A percentile compares a stretch with the other conserved stretches of the same genome.
Evolutionary conservation across 2,888 invertebrate species (phyloP).

Genomic region (Isotomurus palustris): DNA sequence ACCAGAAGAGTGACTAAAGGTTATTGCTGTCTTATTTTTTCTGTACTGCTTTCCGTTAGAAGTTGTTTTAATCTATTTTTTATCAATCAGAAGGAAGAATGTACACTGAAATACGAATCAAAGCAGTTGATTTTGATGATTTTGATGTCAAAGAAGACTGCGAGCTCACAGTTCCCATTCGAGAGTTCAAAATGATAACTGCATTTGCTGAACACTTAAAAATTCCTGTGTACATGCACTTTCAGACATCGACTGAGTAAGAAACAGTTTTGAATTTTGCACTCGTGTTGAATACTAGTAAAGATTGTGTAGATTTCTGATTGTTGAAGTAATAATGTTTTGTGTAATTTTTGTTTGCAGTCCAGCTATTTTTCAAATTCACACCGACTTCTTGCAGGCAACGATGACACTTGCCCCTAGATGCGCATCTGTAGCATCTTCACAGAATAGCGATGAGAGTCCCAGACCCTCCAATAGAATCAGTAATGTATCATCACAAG

Average conservation of each 20-base stretch:
- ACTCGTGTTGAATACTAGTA: too few relatives aligned
- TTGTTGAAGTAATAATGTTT: too few relatives aligned
- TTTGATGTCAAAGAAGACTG: constrained; percentile 22
- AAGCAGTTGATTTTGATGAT: constrained; percentile 36
- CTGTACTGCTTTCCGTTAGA: neutral
- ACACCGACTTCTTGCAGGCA: constrained; percentile 23
- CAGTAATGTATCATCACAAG: constrained; percentile 18
- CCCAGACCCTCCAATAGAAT: too few relatives aligned
- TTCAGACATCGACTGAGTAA: constrained; percentile 32
- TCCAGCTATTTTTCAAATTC: constrained; percentile 24
- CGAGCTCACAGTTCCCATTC: constrained; percentile 35
- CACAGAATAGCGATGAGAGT: too few relatives aligned
- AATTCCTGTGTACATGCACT: constrained; percentile 32
- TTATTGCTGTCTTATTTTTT: constrained; percentile 2
- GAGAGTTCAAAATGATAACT: constrained; percentile 39
- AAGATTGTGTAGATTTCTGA: too few relatives aligned
- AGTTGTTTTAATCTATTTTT: neutral
- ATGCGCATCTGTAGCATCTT: neutral
- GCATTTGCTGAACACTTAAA: constrained; percentile 38
- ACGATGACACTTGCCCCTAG: constrained; percentile 24
- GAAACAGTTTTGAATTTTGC: constrained; percentile 1
- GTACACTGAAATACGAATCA: constrained; percentile 37
- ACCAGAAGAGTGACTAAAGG: constrained; percentile 35
- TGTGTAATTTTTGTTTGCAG: constrained; percentile 18
- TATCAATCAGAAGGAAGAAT: constrained; percentile 35